Evolutionary conservation across 2,113 vertebrate genomes (phyloP), one percentile per base, ranked within the genome.

Genomic region (Scomber scombrus): DNA sequence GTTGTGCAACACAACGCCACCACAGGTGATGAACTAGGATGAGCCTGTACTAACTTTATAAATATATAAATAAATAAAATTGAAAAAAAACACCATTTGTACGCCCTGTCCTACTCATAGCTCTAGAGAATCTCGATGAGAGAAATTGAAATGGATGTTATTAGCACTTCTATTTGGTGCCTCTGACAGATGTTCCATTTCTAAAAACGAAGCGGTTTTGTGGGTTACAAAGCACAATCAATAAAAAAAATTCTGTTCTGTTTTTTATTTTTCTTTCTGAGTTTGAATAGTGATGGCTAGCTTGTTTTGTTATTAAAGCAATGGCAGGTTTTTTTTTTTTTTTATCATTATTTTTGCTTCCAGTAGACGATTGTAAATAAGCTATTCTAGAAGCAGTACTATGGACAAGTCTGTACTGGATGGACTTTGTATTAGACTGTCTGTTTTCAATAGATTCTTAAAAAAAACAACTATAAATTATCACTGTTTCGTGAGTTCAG

Each of bases 201-300:
- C 85, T 73, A 74, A 79, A 85, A 87, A 76, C 13, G 23, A 94
- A 93, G 89, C 90, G 91, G 94, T 94, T 95, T 93, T 89, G 90
- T 94, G 94, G 94, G 93, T 95, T 95, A 93, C 88, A 93, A 96
- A 96, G 95, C 95, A 96, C 95, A 95, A 95, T 92, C 88, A 71
- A 93, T 91, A 81, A 76, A 89, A 92, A 81, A 70, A 73, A 61
- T 84, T 85, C 40, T 83, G 26, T 90, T 86, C 43, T 82, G 51
- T 69, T 86, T 81, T 84, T 60, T 14, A 63, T 89, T 89, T 52
- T 72, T 14, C 34, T 89, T 88, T 75, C 65, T 88, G 64, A 67
- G 45, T 92, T 93, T 84, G 62, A 90, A 93, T 88, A 81, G 90
- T 93, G 89, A 91, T 76, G 86, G 88, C 91, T 93, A 92, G 92